These are phyloP conservation scores for Boloria euphrosyne DNA, from an alignment of 2,888 invertebrate genomes.

Conservation along the genomic window DNA sequence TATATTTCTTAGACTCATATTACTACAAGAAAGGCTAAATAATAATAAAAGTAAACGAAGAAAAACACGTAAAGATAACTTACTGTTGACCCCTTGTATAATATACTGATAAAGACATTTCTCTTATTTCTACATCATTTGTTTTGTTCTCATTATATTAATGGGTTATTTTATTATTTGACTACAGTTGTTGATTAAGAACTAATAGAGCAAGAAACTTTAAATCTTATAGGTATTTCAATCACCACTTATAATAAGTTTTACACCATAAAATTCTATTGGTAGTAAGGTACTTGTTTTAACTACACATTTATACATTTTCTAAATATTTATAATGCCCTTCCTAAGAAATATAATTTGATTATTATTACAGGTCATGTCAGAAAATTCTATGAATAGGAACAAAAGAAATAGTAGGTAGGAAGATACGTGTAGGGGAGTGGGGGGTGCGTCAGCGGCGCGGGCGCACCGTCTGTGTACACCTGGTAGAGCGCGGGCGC, in stretches of 20 bases:
- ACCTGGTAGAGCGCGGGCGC: conserved; percentile 73
- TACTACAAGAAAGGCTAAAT: conserved; percentile 9
- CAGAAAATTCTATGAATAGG: conserved; percentile 58
- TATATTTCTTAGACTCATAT: background rate
- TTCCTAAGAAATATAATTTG: conserved; percentile 54
- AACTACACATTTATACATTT: conserved; percentile 19
- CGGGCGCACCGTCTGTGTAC: conserved; percentile 73
- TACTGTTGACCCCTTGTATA: conserved; percentile 33
- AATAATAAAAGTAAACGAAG: conserved; percentile 35
- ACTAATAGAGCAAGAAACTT: background rate
- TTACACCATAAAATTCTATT: background rate
- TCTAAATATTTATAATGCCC: conserved; percentile 37
- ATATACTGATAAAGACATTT: conserved; percentile 35
- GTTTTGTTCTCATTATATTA: conserved; percentile 23
- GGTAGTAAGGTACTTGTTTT: background rate
- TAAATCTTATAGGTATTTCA: too few relatives aligned
- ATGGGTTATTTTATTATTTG: background rate
- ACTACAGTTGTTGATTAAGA: background rate
- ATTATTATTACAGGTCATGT: conserved; percentile 67
- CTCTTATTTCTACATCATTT: conserved; percentile 16
- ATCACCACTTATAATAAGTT: background rate
- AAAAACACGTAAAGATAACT: conserved; percentile 34
- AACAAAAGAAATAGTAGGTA: conserved; percentile 71
- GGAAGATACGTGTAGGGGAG: conserved; percentile 47
- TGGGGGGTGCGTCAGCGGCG: conserved; percentile 47